Conservation (phyloP, 2,888 invertebrate genomes). For the Notodonta dromedarius region DNA sequence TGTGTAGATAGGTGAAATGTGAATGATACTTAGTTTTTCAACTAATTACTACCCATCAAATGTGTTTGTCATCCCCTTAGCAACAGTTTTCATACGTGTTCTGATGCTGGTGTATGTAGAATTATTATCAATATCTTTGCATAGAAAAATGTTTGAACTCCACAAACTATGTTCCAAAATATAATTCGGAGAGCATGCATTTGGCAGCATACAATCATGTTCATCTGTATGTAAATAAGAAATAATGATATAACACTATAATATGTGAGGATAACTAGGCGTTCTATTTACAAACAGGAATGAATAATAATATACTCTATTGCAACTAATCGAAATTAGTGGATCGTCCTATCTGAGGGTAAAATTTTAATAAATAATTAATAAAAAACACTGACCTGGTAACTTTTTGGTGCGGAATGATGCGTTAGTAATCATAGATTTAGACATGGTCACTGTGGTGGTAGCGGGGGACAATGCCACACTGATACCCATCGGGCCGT, state of each 20-base stretch:
- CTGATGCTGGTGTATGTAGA: slow-evolving; percentile 20
- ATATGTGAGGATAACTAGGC: neutral
- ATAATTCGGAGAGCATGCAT: slow-evolving; percentile 57
- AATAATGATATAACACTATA: slow-evolving; percentile 18
- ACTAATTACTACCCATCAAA: slow-evolving; percentile 19
- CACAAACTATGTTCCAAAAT: slow-evolving; percentile 50
- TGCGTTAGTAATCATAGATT: slow-evolving; percentile 99
- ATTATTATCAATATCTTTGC: slow-evolving; percentile 33
- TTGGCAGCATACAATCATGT: slow-evolving; percentile 60
- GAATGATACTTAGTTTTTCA: slow-evolving; percentile 9
- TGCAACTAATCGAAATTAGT: neutral
- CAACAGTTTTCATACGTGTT: slow-evolving; percentile 12
- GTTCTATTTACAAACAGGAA: neutral
- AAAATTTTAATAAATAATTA: no score
- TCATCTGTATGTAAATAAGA: slow-evolving; percentile 62
- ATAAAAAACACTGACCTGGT: slow-evolving; percentile 87
- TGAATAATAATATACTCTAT: neutral
- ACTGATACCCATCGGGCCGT: slow-evolving; percentile 93
- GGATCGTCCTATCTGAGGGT: no score
- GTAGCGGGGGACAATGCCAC: slow-evolving; percentile 90
- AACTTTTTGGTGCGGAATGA: slow-evolving; percentile 98
- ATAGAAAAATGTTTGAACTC: slow-evolving; percentile 43
- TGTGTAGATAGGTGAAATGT: slow-evolving; percentile 7
- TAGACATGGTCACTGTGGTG: slow-evolving; percentile 90
- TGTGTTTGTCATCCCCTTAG: slow-evolving; percentile 14